Evolutionary conservation across 1,140 invertebrate species (phyloP), one percentile per base, ranked within the genome.

Genomic region (Macrosteles quadrilineatus): DNA sequence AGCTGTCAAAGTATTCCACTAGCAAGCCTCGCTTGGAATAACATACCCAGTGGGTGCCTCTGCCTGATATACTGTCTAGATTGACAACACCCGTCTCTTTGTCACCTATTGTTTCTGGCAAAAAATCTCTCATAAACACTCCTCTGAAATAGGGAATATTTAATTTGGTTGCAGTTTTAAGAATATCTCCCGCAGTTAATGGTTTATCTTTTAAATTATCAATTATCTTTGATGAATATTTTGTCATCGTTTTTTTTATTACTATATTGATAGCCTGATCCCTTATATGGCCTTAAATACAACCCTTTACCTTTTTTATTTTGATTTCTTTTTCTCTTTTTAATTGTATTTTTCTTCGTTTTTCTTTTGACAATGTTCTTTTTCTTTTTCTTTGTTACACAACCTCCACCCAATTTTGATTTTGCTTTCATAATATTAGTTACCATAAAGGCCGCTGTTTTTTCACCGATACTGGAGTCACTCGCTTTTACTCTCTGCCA

Each of bases 401-500:
- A 1, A 3, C 53, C 17, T 40, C 68, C 70, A 1, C 77, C 77
- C 0, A 79, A 27, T 72, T 78, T 80, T 50, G 43, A 2, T 76
- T 80, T 81, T 25, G 70, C 29, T 69, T 77, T 78, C 73, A 80
- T 81, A 11, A 72, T 67, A 25, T 74, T 77, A 1, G 78, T 73
- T 0, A 79, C 72, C 4, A 68, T 30, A 50, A 67, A 78, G 9
- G 79, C 78, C 25, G 77, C 74, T n/a, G 68, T 43, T 77, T 77
- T 79, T 75, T 80, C 79, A 25, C 72, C 69, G 2, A 79, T 62
- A 70, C 27, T 72, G 53, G 78, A 71, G 69, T 83, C 78, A 71
- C 75, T 79, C 17, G 80, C 71, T 68, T 76, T 76, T 43, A 81
- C 73, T 71, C 76, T 72, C 27, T 67, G 73, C 76, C 79, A 32